Percentiles rank a stretch among this genome's conserved stretches.
Conservation (phyloP, 2,797 vertebrate genomes). For the Notolepis coatsorum region DNA sequence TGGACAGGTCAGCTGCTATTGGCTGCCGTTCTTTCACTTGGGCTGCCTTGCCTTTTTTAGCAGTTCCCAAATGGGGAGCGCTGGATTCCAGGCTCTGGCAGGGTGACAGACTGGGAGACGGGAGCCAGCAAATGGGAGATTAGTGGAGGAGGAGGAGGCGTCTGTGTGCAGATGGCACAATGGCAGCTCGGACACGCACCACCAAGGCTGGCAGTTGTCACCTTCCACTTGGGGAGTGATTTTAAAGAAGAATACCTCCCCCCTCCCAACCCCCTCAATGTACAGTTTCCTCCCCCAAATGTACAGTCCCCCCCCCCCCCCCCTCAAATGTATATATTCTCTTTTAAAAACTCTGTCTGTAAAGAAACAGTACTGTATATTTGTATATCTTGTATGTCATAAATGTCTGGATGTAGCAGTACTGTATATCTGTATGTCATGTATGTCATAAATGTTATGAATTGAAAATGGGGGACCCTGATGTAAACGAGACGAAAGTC, state of each 20-base stretch:
- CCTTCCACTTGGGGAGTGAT: slow-evolving; percentile 54
- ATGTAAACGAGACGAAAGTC: no score
- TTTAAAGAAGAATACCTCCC: slow-evolving; percentile 51
- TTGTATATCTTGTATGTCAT: no score
- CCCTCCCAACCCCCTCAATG: no score
- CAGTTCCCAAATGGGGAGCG: slow-evolving; percentile 89
- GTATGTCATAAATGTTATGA: no score
- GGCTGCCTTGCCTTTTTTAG: slow-evolving; percentile 97
- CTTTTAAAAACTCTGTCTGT: no score
- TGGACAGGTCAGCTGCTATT: slow-evolving; percentile 84
- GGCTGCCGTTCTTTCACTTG: slow-evolving; percentile 89
- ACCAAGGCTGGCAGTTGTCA: slow-evolving; percentile 66
- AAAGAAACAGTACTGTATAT: no score
- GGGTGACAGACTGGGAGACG: slow-evolving; percentile 87
- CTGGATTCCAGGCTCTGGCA: slow-evolving; percentile 91
- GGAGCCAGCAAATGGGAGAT: slow-evolving; percentile 90
- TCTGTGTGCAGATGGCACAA: slow-evolving; percentile 61
- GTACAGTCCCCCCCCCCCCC: no score
- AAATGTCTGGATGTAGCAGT: no score
- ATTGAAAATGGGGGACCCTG: no score
- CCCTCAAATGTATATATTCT: no score
- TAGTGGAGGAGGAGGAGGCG: slow-evolving; percentile 70
- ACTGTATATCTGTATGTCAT: no score
- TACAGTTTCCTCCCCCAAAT: no score
- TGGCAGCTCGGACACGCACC: slow-evolving; percentile 56